Conservation (phyloP, 2,888 invertebrate genomes). For the Boloria euphrosyne region DNA sequence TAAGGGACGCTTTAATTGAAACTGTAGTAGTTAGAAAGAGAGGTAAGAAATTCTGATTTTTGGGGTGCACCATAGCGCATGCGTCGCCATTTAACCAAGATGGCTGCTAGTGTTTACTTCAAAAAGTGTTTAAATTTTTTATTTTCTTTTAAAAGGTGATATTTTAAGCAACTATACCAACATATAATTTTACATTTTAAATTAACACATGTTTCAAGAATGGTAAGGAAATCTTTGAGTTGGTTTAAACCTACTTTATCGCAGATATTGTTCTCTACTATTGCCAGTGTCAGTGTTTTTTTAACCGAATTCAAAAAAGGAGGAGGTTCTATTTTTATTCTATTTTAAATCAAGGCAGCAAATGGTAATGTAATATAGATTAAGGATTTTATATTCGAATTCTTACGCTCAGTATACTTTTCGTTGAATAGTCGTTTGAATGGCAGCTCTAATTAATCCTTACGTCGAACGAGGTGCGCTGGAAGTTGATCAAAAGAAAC, state of each 20-base stretch:
- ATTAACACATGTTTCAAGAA: no score
- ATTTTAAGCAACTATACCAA: background rate
- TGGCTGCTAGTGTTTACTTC: slow-evolving; percentile 67
- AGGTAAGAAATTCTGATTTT: slow-evolving; percentile 56
- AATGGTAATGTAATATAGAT: slow-evolving; percentile 37
- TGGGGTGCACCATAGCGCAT: slow-evolving; percentile 62
- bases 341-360: slow-evolving; percentile 21
- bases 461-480: slow-evolving; percentile 59
- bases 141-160: slow-evolving; percentile 40
- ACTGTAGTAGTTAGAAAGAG: slow-evolving; percentile 47
- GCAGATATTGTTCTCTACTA: background rate
- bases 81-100: slow-evolving; percentile 68
- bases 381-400: slow-evolving; percentile 36
- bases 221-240: no score
- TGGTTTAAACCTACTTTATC: background rate
- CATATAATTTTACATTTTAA: no score
- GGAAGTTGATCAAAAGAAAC: slow-evolving; percentile 72
- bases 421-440: slow-evolving; percentile 64
- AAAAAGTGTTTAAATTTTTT: slow-evolving; percentile 46
- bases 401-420: slow-evolving; percentile 32
- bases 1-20: slow-evolving; percentile 43
- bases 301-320: background rate
- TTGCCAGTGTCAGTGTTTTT: background rate
- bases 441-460: slow-evolving; percentile 71
- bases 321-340: background rate